Percentiles rank a stretch among this genome's conserved stretches.
These are phyloP conservation scores for Pipa parva DNA, from an alignment of 2,113 vertebrate species.

Conservation along the genomic window DNA sequence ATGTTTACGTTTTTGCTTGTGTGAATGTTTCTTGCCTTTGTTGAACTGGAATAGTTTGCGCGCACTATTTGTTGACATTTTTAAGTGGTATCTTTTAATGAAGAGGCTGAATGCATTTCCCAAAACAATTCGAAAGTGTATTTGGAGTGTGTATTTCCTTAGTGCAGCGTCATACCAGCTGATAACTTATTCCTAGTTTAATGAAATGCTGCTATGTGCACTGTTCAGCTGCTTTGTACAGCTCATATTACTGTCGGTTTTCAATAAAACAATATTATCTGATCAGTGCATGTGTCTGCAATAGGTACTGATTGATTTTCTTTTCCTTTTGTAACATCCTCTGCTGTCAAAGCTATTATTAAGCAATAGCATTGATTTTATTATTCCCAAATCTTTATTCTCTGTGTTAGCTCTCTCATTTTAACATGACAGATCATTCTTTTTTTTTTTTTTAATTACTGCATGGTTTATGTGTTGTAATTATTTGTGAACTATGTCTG, in stretches of 20 bases:
- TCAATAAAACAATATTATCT: conserved; percentile 26
- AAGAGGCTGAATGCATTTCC: background rate
- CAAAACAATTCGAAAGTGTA: background rate
- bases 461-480: background rate
- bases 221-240: conserved; percentile 12
- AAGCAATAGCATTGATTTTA: conserved; percentile 23
- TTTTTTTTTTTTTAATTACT: background rate
- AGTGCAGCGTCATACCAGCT: conserved; percentile 4
- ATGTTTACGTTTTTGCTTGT: too few relatives aligned
- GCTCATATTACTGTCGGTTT: conserved; percentile 2
- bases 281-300: conserved; percentile 17
- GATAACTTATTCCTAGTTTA: conserved; percentile 5
- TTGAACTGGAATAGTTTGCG: too few relatives aligned
- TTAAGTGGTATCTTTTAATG: too few relatives aligned
- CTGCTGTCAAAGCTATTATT: conserved; percentile 6
- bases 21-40: too few relatives aligned
- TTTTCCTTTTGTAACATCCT: background rate
- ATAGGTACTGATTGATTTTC: conserved; percentile 14
- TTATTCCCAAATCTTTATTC: conserved; percentile 6
- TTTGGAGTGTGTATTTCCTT: conserved; percentile 4
- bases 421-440: background rate
- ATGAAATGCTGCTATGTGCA: conserved; percentile 18
- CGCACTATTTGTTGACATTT: too few relatives aligned
- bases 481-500: too few relatives aligned
- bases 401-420: background rate